Evolutionary conservation across 1,140 invertebrate species (phyloP).

Genomic region (Formica selysi): DNA sequence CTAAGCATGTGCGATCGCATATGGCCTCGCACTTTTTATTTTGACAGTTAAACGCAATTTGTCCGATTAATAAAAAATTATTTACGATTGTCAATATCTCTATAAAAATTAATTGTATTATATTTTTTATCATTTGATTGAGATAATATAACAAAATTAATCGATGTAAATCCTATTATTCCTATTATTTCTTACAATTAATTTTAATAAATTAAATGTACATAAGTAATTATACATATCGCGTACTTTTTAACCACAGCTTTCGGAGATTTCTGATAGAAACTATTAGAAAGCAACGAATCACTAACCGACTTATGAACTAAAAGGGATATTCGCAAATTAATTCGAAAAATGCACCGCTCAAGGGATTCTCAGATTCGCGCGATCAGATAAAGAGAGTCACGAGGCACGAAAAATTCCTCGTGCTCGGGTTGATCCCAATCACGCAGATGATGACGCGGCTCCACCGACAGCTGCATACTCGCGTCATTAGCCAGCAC

Average conservation of each 20-base stretch:
- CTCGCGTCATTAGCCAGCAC: slow-evolving; percentile 68
- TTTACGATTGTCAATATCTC: too few species aligned
- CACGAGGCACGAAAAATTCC: slow-evolving; percentile 38
- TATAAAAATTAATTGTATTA: too few species aligned
- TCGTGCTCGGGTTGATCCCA: slow-evolving; percentile 68
- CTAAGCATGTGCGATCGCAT: too few species aligned
- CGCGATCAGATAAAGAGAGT: slow-evolving; percentile 49
- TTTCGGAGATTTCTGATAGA: not conserved
- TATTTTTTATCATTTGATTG: too few species aligned
- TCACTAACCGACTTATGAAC: slow-evolving; percentile 23
- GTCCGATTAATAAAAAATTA: too few species aligned
- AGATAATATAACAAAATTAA: too few species aligned
- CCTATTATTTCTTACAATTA: not conserved
- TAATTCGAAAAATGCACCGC: slow-evolving; percentile 39
- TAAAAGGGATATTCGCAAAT: slow-evolving; percentile 46
- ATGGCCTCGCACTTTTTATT: too few species aligned
- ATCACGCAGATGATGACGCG: slow-evolving; percentile 77
- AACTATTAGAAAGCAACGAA: slow-evolving; percentile 8
- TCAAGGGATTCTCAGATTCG: slow-evolving; percentile 10
- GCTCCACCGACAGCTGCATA: slow-evolving; percentile 73
- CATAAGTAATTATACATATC: not conserved
- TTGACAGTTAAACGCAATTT: too few species aligned
- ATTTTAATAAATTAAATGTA: not conserved
- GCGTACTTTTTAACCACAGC: not conserved
- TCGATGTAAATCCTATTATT: not conserved